Evolutionary conservation across 2,113 vertebrate species (phyloP).

Genomic region (Lichenostomus cassidix): DNA sequence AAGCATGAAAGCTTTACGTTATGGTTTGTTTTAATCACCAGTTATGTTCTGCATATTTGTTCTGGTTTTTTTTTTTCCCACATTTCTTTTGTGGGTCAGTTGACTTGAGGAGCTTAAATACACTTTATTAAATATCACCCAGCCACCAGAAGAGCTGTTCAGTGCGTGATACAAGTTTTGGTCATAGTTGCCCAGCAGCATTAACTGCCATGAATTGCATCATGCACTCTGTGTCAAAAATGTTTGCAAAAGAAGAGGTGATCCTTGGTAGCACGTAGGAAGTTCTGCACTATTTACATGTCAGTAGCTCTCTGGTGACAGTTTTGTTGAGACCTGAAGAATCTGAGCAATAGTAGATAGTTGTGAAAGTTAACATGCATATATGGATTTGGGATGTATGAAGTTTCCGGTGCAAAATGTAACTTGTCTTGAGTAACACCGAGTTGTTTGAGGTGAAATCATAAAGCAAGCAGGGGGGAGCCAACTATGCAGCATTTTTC

Average conservation of each 20-base stretch:
- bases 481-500: conserved; percentile 57
- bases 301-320: neutral
- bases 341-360: neutral
- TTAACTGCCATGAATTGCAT: neutral
- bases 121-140: neutral
- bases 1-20: neutral
- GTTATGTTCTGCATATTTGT: neutral
- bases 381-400: neutral
- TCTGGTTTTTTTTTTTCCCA: neutral
- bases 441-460: conserved; percentile 20
- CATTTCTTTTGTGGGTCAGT: neutral
- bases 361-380: conserved; percentile 3
- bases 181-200: neutral
- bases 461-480: conserved; percentile 32
- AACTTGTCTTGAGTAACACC: conserved; percentile 41
- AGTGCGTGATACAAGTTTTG: neutral
- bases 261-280: neutral
- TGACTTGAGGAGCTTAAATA: neutral
- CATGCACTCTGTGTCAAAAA: neutral
- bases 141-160: neutral
- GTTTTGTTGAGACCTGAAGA: neutral
- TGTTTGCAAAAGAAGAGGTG: neutral
- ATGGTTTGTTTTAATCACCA: neutral
- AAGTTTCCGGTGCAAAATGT: conserved; percentile 42
- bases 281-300: neutral